Evolutionary conservation across 1,140 invertebrate genomes (phyloP).

Genomic region (Hylaeus volcanicus): DNA sequence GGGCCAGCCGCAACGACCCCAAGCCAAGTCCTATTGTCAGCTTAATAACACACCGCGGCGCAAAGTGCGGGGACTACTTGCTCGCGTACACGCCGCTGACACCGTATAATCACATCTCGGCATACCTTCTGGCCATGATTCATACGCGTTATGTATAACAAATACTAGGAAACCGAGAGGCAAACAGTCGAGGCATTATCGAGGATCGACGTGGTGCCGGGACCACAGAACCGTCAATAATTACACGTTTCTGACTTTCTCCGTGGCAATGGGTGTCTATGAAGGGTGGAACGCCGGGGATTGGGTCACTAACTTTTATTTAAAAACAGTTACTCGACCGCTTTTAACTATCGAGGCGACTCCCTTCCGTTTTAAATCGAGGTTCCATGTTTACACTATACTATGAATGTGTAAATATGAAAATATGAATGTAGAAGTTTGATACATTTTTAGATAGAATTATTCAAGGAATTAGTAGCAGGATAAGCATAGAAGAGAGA

Average conservation of each 20-base stretch:
- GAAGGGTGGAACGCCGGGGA: too few relatives aligned
- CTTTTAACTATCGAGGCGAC: too few relatives aligned
- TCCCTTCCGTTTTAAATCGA: too few relatives aligned
- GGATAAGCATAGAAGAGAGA: too few relatives aligned
- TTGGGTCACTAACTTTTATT: too few relatives aligned
- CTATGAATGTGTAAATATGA: too few relatives aligned
- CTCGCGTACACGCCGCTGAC: constrained; percentile 66
- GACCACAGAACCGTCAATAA: neutral
- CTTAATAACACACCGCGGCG: constrained; percentile 71
- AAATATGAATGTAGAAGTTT: too few relatives aligned
- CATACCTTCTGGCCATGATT: constrained; percentile 60
- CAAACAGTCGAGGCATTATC: constrained; percentile 42
- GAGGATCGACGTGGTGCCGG: neutral
- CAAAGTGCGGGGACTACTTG: constrained; percentile 66
- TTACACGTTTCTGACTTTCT: neutral
- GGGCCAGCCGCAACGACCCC: constrained; percentile 67
- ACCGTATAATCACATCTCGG: constrained; percentile 75
- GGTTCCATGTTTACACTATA: too few relatives aligned
- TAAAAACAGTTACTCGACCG: too few relatives aligned
- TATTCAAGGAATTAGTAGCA: too few relatives aligned
- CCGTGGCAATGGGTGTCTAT: neutral
- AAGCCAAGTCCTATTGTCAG: constrained; percentile 65
- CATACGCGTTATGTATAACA: constrained; percentile 62
- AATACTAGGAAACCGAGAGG: constrained; percentile 50
- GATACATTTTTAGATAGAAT: too few relatives aligned